Conservation (phyloP, 2,888 invertebrate species). For the Macrophya annulata region DNA sequence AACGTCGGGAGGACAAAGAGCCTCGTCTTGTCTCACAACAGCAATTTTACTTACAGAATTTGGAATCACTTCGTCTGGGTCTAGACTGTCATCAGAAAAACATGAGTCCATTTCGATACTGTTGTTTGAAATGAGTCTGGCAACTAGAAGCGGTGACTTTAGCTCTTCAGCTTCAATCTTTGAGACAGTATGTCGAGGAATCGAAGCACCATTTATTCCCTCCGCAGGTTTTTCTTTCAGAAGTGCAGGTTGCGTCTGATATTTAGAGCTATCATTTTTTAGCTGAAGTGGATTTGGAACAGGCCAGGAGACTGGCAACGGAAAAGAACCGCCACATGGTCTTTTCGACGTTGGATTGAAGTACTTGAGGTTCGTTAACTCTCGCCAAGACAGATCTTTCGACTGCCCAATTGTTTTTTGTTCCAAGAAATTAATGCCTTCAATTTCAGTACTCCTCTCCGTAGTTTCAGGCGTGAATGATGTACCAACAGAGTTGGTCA, state of each 20-base stretch:
- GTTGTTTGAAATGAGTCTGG: slow-evolving; percentile 55
- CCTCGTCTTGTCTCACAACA: slow-evolving; percentile 53
- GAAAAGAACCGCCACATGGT: slow-evolving; percentile 2
- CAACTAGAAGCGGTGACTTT: slow-evolving; percentile 56
- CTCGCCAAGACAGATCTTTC: slow-evolving; percentile 3
- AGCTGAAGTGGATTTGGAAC: background rate
- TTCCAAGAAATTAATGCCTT: slow-evolving; percentile 36
- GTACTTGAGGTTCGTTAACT: background rate
- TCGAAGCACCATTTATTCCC: background rate
- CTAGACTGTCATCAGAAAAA: slow-evolving; percentile 73
- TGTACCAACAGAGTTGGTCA: slow-evolving; percentile 72
- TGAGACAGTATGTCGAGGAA: background rate
- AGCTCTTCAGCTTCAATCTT: slow-evolving; percentile 36
- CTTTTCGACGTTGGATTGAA: background rate
- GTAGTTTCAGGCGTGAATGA: slow-evolving; percentile 64
- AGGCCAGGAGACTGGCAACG: background rate
- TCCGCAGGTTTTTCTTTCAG: background rate
- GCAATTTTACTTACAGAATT: slow-evolving; percentile 40
- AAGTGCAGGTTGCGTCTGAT: background rate
- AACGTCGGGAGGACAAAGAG: slow-evolving; percentile 71
- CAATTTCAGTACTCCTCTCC: slow-evolving; percentile 63
- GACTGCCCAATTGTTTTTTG: background rate
- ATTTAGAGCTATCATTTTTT: background rate
- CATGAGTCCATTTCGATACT: slow-evolving; percentile 65
- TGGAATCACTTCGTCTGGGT: slow-evolving; percentile 60